Base-by-base conservation (phyloP, 2,113 vertebrate species). In the Lampris megalopsis region DNA sequence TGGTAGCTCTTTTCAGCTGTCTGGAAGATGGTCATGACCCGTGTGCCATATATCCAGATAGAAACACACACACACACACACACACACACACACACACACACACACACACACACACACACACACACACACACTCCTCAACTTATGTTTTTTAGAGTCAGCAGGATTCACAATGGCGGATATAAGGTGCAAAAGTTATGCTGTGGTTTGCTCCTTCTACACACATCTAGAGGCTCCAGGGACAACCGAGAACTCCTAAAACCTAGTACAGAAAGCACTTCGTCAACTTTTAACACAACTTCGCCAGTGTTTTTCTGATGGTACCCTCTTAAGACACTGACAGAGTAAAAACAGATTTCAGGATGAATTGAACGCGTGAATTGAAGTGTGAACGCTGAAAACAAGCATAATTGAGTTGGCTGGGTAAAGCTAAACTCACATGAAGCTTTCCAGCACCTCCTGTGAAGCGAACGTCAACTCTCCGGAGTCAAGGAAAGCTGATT, bases 381-480 rank as follows among this genome's bases (percentile, higher is more conserved):
- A 24, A 60, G 86, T 86, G 80, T 77, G 76, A 83, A 80, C 8
- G 58, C 79, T 85, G 82, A 77, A 85, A 81, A 77, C 40, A 49
- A 81, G 69, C 42, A 41, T 60, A 84, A 81, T 58, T 72, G 73
- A 88, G 80, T 88, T 82, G 82, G 70, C 50, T 53, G 69, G 37
- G 80, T 66, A 13, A 82, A 45, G 63, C 64, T 53, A 64, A 84
- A 75, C 61, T 68, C 45, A 68, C 57, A 54, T 66, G 61, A 62
- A 70, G 71, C 69, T 69, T 81, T 73, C 82, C 80, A 75, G 49
- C 72, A 68, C 68, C 67, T 85, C 52, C 63, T 52, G 66, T 56
- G 67, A 85, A 13, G 52, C 62, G 42, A 35, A 63, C 63, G 37
- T 24, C 43, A 43, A 40, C 54, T 69, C 50, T 50, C 59, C 40